Base-by-base conservation (phyloP, 2,113 vertebrate genomes). In the Rhodinocichla rosea region DNA sequence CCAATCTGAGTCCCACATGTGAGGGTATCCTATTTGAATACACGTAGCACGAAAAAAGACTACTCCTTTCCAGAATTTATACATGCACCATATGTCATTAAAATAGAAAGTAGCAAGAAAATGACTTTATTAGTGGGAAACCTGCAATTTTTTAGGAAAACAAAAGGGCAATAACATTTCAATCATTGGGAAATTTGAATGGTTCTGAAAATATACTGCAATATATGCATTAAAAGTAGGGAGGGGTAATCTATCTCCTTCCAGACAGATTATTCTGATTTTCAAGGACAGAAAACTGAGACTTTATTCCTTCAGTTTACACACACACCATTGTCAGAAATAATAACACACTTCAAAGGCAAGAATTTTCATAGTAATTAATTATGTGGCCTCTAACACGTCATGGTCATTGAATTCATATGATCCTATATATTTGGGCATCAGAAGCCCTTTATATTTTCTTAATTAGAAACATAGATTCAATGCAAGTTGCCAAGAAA, bases 381-480 rank as follows among this genome's bases (percentile, higher is more conserved):
- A 86, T 55, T 93, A 40, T 59, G 68, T 53, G 35, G 32, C 39
- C 65, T 92, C 69, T 87, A 87, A 87, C 53, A 70, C 10, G 8
- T 81, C 92, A 81, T 20, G 40, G 37, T 93, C 83, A 92, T 85
- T 78, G 75, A 90, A 89, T 86, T 92, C 13, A 28, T 55, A 76
- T 50, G 52, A 87, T 89, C 82, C 74, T 57, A 81, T 18, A 35
- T 62, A 89, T 91, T 76, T 92, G 60, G 78, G 32, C 45, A 91
- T 70, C 63, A 85, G 63, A 94, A 68, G 30, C 28, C 33, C 18
- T 69, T 82, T 89, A 55, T 94, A 92, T 95, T 83, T 93, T 95
- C 73, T 70, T 93, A 88, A 83, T 95, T 96, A 92, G 86, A 96
- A 97, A 87, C 71, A 81, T 6, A 88, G 71, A 86, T 76, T 95